Conservation (phyloP, 2,113 vertebrate species). For the Spea bombifrons region DNA sequence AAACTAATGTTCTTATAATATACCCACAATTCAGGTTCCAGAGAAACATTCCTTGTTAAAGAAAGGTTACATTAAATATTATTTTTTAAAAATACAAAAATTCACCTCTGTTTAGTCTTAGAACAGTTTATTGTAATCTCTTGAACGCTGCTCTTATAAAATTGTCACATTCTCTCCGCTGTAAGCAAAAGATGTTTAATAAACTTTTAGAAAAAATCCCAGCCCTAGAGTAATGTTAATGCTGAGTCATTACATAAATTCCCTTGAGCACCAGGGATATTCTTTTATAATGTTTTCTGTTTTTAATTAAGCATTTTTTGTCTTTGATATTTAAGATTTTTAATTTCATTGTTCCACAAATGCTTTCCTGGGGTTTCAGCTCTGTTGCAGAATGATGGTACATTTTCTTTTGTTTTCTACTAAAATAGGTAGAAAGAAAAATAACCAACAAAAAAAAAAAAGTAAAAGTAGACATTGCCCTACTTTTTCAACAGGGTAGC, state of each 20-base stretch:
- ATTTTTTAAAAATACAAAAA: not conserved
- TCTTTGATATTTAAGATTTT: not conserved
- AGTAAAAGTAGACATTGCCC: not conserved
- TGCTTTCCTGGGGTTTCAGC: conserved; percentile 10
- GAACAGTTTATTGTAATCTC: not conserved
- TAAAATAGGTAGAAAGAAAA: not conserved
- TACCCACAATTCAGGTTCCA: no score
- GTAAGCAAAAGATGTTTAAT: conserved; percentile 33
- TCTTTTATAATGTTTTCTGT: conserved; percentile 18
- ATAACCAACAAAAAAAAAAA: not conserved
- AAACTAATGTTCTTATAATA: no score
- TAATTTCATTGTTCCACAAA: conserved; percentile 23
- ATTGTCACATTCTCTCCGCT: conserved; percentile 2
- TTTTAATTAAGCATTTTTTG: conserved; percentile 13
- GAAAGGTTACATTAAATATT: no score
- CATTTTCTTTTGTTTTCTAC: conserved; percentile 12
- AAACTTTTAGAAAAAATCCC: conserved; percentile 32
- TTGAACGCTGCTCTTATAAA: not conserved
- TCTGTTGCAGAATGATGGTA: conserved; percentile 1
- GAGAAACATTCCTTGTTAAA: not conserved
- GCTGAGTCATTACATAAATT: conserved; percentile 25
- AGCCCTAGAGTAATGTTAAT: conserved; percentile 6
- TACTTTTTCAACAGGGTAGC: conserved; percentile 5
- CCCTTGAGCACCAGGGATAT: conserved; percentile 20
- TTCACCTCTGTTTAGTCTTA: not conserved